Conservation (phyloP, 2,797 vertebrate species). For the Galago senegalensis region DNA sequence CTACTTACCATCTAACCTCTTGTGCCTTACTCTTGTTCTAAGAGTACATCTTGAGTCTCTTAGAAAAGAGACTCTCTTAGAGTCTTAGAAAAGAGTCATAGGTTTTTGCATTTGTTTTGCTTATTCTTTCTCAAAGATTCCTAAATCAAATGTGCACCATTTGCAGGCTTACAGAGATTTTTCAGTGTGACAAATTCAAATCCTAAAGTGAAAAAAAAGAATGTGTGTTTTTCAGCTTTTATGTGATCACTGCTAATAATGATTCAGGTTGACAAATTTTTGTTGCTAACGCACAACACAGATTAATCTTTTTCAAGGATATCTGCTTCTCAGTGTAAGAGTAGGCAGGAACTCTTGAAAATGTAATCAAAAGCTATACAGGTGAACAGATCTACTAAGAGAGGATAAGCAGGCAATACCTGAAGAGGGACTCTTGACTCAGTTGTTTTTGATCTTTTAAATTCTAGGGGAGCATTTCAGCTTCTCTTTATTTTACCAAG, state of each 20-base stretch:
- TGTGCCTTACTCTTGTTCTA: constrained; percentile 26
- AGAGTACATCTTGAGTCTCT: background rate
- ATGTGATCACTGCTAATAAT: constrained; percentile 67
- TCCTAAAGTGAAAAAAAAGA: constrained; percentile 57
- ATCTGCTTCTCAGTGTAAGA: constrained; percentile 47
- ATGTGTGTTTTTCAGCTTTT: constrained; percentile 67
- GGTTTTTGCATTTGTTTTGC: background rate
- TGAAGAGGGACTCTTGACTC: background rate
- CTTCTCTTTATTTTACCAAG: constrained; percentile 51
- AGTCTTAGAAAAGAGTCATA: background rate
- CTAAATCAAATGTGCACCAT: constrained; percentile 51
- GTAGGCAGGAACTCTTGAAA: constrained; percentile 45
- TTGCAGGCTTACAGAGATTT: constrained; percentile 54
- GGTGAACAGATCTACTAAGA: constrained; percentile 48
- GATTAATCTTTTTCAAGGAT: constrained; percentile 67
- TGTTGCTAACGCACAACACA: constrained; percentile 68
- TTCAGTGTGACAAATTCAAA: constrained; percentile 56
- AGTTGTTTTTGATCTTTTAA: constrained; percentile 52
- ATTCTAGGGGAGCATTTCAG: constrained; percentile 8
- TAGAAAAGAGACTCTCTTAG: too few relatives aligned
- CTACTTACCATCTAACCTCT: background rate
- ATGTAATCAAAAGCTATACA: constrained; percentile 25
- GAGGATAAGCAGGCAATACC: background rate
- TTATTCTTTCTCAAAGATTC: constrained; percentile 67
- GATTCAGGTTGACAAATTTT: constrained; percentile 73